A percentile compares a stretch with the other conserved stretches of the same genome.
Conservation (phyloP, 2,888 invertebrate species). For the Dorcus hopei region DNA sequence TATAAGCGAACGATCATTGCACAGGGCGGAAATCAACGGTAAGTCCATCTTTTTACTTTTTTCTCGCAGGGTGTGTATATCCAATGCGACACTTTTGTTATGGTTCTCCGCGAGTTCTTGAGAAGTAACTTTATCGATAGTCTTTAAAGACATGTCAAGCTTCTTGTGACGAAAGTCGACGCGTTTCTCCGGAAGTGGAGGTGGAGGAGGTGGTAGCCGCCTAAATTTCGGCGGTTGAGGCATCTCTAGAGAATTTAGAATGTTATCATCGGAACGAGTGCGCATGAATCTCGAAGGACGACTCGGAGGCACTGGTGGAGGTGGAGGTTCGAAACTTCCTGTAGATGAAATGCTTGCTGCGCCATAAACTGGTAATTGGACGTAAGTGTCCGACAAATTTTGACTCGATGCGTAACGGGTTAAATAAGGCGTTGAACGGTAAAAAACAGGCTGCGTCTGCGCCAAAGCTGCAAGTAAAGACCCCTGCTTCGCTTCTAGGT, state of each 20-base stretch:
- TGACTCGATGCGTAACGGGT: constrained; percentile 78
- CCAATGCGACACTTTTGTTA: constrained; percentile 50
- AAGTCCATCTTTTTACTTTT: constrained; percentile 87
- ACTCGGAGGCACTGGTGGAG: constrained; percentile 61
- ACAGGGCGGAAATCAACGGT: constrained; percentile 88
- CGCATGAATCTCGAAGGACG: constrained; percentile 61
- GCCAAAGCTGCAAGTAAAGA: constrained; percentile 65
- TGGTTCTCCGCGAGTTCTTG: neutral
- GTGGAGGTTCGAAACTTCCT: constrained; percentile 60
- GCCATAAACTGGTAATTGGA: constrained; percentile 68
- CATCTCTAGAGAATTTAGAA: constrained; percentile 65
- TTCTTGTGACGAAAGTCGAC: constrained; percentile 5
- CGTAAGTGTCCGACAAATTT: constrained; percentile 73
- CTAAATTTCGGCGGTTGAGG: constrained; percentile 55
- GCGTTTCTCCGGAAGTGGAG: constrained; percentile 48
- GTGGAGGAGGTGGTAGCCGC: constrained; percentile 54
- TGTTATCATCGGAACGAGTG: constrained; percentile 79
- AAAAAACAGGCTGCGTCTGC: constrained; percentile 70
- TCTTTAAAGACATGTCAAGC: too few species aligned
- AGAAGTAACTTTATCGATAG: constrained; percentile 7
- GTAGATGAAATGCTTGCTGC: constrained; percentile 65
- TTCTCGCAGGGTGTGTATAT: constrained; percentile 80
- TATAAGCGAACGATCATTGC: constrained; percentile 85
- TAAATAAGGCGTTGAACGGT: constrained; percentile 79
- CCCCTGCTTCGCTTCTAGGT: constrained; percentile 82